phyloP scores from a whole-genome alignment of 2,797 vertebrate genomes.

The Aeoliscus strigatus region DNA sequence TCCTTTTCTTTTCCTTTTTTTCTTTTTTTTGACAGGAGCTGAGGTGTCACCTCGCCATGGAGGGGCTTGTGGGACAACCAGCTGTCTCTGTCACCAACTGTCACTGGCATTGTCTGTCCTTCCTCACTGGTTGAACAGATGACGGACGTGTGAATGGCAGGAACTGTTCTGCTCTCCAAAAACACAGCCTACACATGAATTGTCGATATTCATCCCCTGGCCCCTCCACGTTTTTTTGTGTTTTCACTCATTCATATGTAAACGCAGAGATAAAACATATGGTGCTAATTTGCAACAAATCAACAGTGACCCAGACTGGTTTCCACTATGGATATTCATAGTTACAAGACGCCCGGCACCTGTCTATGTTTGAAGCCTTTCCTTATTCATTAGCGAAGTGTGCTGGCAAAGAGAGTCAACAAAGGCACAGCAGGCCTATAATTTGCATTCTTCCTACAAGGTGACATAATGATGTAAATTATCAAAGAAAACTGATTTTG shows the following conservation, averaged over 20 bases:
- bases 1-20: slow-evolving; percentile 16
- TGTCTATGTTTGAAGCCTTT: slow-evolving; percentile 67
- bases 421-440: slow-evolving; percentile 60
- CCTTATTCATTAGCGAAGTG: slow-evolving; percentile 70
- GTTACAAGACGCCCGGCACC: slow-evolving; percentile 59
- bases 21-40: slow-evolving; percentile 27
- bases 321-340: slow-evolving; percentile 55
- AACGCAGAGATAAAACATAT: slow-evolving; percentile 70
- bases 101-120: slow-evolving; percentile 62
- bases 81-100: slow-evolving; percentile 74
- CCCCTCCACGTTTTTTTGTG: slow-evolving; percentile 49
- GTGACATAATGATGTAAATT: slow-evolving; percentile 72
- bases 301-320: slow-evolving; percentile 66
- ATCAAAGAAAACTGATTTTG: slow-evolving; percentile 68
- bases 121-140: slow-evolving; percentile 64
- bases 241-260: slow-evolving; percentile 72
- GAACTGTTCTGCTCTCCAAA: slow-evolving; percentile 14
- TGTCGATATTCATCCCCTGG: slow-evolving; percentile 63
- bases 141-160: slow-evolving; percentile 71
- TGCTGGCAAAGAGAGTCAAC: slow-evolving; percentile 62
- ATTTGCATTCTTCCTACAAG: slow-evolving; percentile 67
- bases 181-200: slow-evolving; percentile 32
- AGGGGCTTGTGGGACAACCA: slow-evolving; percentile 63
- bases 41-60: slow-evolving; percentile 58
- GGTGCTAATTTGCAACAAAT: slow-evolving; percentile 74